Base-by-base conservation (phyloP, 1,140 invertebrate genomes). In the Lordiphosa mommai region DNA sequence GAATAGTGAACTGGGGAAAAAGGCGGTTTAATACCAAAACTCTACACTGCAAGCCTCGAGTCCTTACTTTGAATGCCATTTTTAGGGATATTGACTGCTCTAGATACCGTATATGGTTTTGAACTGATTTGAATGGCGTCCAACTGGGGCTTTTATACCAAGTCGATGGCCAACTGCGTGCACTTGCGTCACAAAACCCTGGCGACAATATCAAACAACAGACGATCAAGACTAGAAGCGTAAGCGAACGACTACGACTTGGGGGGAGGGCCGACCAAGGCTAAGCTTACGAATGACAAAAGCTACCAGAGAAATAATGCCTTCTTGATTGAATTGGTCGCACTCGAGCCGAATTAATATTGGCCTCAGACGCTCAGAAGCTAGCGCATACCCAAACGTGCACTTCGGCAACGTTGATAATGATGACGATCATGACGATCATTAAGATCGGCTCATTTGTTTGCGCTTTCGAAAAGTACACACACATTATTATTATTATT, bases 11-110 rank as follows among this genome's bases (percentile, higher is more conserved):
- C 86, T 88, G 63, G 12, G 14, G 47, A 64, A 67, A 12, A 20
- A 68, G 32, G 64, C 49, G 48, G 13, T 33, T 34, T 10, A 30
- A 12, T 38, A 33, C 33, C 4, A 13, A 4, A 47, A 13, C 4
- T 14, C 4, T 10, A 23, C 14, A 17, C 3, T 17, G n/a, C 10
- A 1, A 30, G 9, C 34, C 38, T 40, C 36, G 32, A 14, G 30
- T 44, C 40, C 86, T 82, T 88, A 88, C 86, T 88, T 88, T 88
- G 80, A 88, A 87, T 72, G 86, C 86, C 86, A 88, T 88, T 87
- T 51, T 82, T 68, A 4, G 37, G 14, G n/a, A n/a, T n/a, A 38
- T 52, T 32, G 41, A 44, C 58, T 88, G 86, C 85, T 88, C 86
- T 86, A 88, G 68, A 87, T 87, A 87, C 85, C 86, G 80, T 67